A percentile compares a stretch with the other conserved stretches of the same genome.
phyloP scores from a whole-genome alignment of 2,888 invertebrate species.

The Eubasilissa splendida region DNA sequence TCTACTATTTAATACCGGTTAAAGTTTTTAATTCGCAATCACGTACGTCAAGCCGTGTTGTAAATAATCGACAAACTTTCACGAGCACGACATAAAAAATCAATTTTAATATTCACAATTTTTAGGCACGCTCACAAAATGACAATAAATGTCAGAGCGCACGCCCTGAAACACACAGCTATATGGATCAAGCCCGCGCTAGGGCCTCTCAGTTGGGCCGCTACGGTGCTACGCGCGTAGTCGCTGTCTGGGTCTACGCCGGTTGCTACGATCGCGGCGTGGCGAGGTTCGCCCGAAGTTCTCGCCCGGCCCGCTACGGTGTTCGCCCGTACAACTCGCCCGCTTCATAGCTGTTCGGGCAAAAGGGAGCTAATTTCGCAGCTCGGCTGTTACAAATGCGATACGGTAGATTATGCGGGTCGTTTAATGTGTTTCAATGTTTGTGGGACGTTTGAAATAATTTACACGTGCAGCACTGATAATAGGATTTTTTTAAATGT shows the following conservation, averaged over 20 bases:
- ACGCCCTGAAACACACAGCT: conserved; percentile 38
- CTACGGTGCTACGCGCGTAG: conserved; percentile 50
- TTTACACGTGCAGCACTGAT: too few relatives aligned
- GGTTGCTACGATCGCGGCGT: conserved; percentile 17
- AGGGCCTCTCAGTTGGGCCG: conserved; percentile 44
- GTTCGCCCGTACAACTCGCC: too few relatives aligned
- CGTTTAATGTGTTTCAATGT: too few relatives aligned
- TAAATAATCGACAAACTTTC: not conserved
- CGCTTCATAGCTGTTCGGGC: not conserved
- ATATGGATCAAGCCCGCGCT: conserved; percentile 31
- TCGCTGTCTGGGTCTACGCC: conserved; percentile 16
- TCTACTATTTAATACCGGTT: too few relatives aligned
- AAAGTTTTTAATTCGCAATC: too few relatives aligned
- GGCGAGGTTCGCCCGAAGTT: not conserved
- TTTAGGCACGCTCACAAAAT: not conserved
- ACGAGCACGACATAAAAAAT: not conserved
- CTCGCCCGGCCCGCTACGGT: too few relatives aligned
- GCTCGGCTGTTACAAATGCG: not conserved
- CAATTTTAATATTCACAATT: conserved; percentile 18
- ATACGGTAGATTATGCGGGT: not conserved
- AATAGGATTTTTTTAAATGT: too few relatives aligned
- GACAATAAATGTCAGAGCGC: conserved; percentile 36
- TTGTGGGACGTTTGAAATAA: too few relatives aligned
- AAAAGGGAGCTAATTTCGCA: not conserved
- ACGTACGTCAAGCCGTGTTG: not conserved